These are phyloP conservation scores for Umimayanthus chanpuru DNA, from an alignment of 92 coral and sea anemone species.

Conservation along the genomic window DNA sequence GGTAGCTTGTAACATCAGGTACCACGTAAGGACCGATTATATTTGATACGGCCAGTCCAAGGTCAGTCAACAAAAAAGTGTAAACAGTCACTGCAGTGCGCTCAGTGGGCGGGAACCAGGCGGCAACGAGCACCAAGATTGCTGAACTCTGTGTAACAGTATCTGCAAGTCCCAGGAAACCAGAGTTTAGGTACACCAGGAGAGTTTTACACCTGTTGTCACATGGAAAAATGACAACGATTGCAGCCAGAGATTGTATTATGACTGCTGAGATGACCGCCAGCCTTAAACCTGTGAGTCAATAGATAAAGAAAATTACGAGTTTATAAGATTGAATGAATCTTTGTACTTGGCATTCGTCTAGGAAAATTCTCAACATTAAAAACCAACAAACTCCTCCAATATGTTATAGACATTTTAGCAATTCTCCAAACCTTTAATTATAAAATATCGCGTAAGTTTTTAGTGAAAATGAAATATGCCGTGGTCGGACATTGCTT, in stretches of 20 bases:
- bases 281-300: background rate
- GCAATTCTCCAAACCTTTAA: too few species aligned
- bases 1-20: conserved; percentile 80
- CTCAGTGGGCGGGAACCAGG: conserved; percentile 94
- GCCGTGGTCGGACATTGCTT: too few species aligned
- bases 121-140: conserved; percentile 78
- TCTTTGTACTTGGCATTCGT: too few species aligned
- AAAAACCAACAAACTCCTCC: too few species aligned
- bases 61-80: conserved; percentile 71
- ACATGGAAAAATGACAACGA: conserved; percentile 19
- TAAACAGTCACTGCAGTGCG: conserved; percentile 90
- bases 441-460: too few species aligned
- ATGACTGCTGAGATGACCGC: background rate
- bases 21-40: conserved; percentile 81
- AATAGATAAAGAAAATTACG: background rate
- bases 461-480: too few species aligned
- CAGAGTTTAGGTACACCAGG: conserved; percentile 1
- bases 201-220: background rate
- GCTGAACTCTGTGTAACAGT: conserved; percentile 65
- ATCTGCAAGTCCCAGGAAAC: conserved; percentile 2
- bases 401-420: too few species aligned
- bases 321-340: too few species aligned
- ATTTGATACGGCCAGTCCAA: conserved; percentile 82
- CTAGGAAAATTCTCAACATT: too few species aligned
- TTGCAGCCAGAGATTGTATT: conserved; percentile 1